These are phyloP conservation scores for Leptinotarsa rubiginosa DNA, from an alignment of 2,888 invertebrate species.

Conservation along the genomic window DNA sequence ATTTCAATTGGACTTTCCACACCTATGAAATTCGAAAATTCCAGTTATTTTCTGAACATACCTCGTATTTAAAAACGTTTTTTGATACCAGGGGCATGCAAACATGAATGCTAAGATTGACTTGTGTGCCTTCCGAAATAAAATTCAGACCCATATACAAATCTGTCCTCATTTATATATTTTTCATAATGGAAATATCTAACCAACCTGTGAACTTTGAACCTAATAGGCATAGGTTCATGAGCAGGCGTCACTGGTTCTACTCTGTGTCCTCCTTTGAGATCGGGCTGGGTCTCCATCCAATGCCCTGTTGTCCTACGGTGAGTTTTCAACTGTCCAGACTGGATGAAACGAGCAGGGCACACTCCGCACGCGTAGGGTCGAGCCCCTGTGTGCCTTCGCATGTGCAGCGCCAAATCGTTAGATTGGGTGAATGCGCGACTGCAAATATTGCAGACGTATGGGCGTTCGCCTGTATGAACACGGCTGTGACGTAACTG, in stretches of 20 bases:
- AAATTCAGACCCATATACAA: no score
- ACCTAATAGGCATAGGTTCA: slow-evolving; percentile 63
- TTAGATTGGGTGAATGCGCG: slow-evolving; percentile 77
- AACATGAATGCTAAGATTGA: no score
- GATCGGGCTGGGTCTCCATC: slow-evolving; percentile 65
- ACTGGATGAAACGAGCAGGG: slow-evolving; percentile 77
- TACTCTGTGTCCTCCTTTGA: slow-evolving; percentile 65
- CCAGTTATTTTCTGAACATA: no score
- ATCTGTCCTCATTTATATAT: no score
- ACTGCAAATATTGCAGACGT: slow-evolving; percentile 65
- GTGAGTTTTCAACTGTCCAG: slow-evolving; percentile 73
- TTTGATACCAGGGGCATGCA: no score
- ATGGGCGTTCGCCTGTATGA: slow-evolving; percentile 66
- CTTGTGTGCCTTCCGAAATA: no score
- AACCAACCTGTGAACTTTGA: slow-evolving; percentile 60
- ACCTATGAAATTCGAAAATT: no score
- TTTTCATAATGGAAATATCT: no score
- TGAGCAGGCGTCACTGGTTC: slow-evolving; percentile 63
- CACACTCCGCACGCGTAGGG: slow-evolving; percentile 77
- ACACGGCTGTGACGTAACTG: slow-evolving; percentile 65
- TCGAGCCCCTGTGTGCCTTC: slow-evolving; percentile 77
- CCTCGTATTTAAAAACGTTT: no score
- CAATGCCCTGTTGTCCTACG: slow-evolving; percentile 73
- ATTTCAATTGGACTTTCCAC: no score
- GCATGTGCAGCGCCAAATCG: slow-evolving; percentile 76